Evolutionary conservation across 2,888 invertebrate species (phyloP).

Genomic region (Oscheius myriophilus): DNA sequence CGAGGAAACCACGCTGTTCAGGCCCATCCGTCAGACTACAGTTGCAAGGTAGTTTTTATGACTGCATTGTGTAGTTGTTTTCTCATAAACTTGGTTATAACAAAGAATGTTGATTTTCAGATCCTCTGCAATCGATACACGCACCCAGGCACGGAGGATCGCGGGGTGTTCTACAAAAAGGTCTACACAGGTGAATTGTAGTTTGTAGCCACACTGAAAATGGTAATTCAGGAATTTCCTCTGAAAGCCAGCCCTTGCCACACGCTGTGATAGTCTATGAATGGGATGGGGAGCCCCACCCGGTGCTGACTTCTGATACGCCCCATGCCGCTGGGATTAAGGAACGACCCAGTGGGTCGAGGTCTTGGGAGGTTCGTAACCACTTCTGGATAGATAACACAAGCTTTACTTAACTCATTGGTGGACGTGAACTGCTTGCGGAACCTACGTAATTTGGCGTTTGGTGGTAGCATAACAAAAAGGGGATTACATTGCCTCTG

Average conservation of each 20-base stretch:
- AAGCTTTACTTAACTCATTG: too few species aligned
- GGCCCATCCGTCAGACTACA: neutral
- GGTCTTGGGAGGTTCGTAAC: slow-evolving; percentile 25
- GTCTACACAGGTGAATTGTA: slow-evolving; percentile 39
- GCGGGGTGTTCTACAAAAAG: slow-evolving; percentile 44
- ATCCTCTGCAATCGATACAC: slow-evolving; percentile 45
- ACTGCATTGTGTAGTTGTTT: too few species aligned
- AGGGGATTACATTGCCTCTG: too few species aligned
- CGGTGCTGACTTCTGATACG: slow-evolving; percentile 30
- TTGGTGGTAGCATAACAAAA: too few species aligned
- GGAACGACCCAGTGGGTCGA: slow-evolving; percentile 22
- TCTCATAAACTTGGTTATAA: too few species aligned
- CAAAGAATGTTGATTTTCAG: too few species aligned
- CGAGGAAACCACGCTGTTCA: neutral
- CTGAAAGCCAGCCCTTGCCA: slow-evolving; percentile 17
- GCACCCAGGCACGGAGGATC: slow-evolving; percentile 47
- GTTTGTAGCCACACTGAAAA: neutral
- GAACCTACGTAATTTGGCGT: too few species aligned
- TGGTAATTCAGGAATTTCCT: slow-evolving; percentile 15
- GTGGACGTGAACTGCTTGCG: too few species aligned
- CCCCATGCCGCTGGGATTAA: slow-evolving; percentile 15
- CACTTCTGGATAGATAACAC: too few species aligned
- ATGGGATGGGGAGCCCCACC: slow-evolving; percentile 51
- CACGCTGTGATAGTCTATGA: slow-evolving; percentile 48
- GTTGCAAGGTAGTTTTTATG: neutral